A percentile compares a stretch with the other conserved stretches of the same genome.
Conservation (phyloP, 2,888 invertebrate genomes). For the Notodonta dromedarius region DNA sequence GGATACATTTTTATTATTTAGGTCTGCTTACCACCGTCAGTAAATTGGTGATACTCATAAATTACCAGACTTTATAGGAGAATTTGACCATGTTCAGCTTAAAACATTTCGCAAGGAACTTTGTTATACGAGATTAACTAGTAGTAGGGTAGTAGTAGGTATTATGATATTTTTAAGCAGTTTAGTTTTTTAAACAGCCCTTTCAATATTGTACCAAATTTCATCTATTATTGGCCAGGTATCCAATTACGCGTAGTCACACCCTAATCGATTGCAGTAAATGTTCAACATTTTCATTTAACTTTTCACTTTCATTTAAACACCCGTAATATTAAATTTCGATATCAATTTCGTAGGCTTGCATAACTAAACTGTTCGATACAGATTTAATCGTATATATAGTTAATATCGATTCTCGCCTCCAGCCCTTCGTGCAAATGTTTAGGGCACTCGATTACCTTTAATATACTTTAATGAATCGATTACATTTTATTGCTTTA, state of each 20-base stretch:
- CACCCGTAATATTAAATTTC: background rate
- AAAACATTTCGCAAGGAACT: too few relatives aligned
- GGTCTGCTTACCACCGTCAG: too few relatives aligned
- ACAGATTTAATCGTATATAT: constrained; percentile 38
- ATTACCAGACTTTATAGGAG: too few relatives aligned
- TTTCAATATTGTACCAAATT: too few relatives aligned
- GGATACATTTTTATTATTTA: too few relatives aligned
- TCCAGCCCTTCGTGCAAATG: constrained; percentile 30
- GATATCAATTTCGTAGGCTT: background rate
- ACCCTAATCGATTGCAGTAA: constrained; percentile 28
- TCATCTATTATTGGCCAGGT: too few relatives aligned
- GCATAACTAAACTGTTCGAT: constrained; percentile 15
- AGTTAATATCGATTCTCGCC: constrained; percentile 40
- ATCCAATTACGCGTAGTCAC: constrained; percentile 15
- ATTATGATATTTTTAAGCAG: too few relatives aligned
- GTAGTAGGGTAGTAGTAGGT: too few relatives aligned
- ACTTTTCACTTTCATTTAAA: constrained; percentile 32
- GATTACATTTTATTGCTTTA: constrained; percentile 34
- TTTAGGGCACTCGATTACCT: constrained; percentile 44
- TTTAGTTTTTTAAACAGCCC: too few relatives aligned
- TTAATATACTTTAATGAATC: constrained; percentile 38
- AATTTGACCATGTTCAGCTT: too few relatives aligned
- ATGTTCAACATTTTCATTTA: constrained; percentile 12
- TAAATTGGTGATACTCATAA: too few relatives aligned
- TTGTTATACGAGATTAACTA: too few relatives aligned